Conservation (phyloP, 2,888 invertebrate genomes). For the Oxyteleia sp. region DNA sequence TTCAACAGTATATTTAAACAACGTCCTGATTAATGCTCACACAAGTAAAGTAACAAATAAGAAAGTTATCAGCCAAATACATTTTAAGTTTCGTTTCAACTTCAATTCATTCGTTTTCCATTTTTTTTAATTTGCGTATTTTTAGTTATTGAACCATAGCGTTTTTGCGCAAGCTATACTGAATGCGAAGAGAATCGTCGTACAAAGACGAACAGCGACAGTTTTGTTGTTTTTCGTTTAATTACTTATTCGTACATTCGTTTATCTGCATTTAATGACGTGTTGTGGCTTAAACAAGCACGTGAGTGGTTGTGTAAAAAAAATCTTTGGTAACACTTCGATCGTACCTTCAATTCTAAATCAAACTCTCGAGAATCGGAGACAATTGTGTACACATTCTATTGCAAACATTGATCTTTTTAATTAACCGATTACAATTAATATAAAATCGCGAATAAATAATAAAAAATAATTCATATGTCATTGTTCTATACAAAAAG, state of each 20-base stretch:
- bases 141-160: conserved; percentile 26
- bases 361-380: conserved; percentile 13
- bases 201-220: conserved; percentile 45
- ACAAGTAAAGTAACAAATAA: no score
- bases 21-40: no score
- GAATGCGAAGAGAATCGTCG: conserved; percentile 48
- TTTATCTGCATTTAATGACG: conserved; percentile 4
- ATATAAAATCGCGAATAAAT: no score
- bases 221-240: conserved; percentile 10
- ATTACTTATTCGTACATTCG: neutral
- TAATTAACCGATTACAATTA: conserved; percentile 1
- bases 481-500: no score
- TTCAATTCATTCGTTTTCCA: conserved; percentile 24
- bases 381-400: conserved; percentile 25
- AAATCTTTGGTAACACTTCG: conserved; percentile 56
- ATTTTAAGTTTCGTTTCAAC: no score
- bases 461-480: no score
- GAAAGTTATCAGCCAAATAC: neutral
- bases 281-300: conserved; percentile 37
- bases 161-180: conserved; percentile 45
- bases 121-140: neutral
- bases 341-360: conserved; percentile 15
- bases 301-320: no score
- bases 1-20: no score
- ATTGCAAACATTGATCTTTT: neutral